Evolutionary conservation across 2,888 invertebrate species (phyloP).

Genomic region (Yponomeuta plumbellus): DNA sequence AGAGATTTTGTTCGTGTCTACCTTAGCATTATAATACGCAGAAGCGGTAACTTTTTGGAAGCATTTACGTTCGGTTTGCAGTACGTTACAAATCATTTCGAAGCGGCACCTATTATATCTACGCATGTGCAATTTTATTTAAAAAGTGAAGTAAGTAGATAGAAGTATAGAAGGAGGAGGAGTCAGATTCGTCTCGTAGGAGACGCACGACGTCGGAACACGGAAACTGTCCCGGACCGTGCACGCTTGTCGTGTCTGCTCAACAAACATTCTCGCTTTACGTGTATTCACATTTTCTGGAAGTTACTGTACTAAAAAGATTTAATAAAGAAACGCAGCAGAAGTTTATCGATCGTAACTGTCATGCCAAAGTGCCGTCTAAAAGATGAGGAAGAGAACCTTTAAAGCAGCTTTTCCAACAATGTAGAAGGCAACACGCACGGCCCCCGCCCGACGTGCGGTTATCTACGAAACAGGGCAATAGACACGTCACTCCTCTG

Average conservation of each 20-base stretch:
- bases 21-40: constrained; percentile 62
- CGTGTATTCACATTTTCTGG: constrained; percentile 18
- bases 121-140: constrained; percentile 72
- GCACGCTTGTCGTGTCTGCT: constrained; percentile 49
- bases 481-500: constrained; percentile 39
- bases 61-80: constrained; percentile 64
- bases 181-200: constrained; percentile 68
- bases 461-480: constrained; percentile 75
- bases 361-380: constrained; percentile 77
- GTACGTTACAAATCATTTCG: constrained; percentile 49
- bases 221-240: constrained; percentile 49
- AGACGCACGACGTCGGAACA: constrained; percentile 61
- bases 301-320: constrained; percentile 57
- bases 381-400: constrained; percentile 74
- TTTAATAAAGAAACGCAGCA: constrained; percentile 73
- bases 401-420: constrained; percentile 77
- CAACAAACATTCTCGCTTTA: constrained; percentile 50
- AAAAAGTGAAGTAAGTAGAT: constrained; percentile 65
- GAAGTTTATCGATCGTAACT: constrained; percentile 74
- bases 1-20: constrained; percentile 45
- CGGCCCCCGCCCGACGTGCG: constrained; percentile 69
- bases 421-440: constrained; percentile 75
- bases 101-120: constrained; percentile 60
- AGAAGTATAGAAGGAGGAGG: constrained; percentile 68
- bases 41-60: constrained; percentile 60